A percentile compares a stretch with the other conserved stretches of the same genome.
Conservation (phyloP, 2,113 vertebrate genomes). For the Vombatus ursinus region DNA sequence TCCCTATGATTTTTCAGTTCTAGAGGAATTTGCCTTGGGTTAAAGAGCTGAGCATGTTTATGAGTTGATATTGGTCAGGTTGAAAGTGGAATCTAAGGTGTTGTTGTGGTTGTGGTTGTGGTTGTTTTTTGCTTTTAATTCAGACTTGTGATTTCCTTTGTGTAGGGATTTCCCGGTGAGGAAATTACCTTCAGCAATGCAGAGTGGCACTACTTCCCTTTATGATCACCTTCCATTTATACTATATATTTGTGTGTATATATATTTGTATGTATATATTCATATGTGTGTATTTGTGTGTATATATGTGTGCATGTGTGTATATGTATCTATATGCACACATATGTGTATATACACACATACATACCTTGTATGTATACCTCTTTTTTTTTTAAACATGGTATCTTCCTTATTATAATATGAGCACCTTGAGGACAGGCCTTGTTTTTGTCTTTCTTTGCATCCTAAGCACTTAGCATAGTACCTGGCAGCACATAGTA, state of each 20-base stretch:
- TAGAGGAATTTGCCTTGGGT: slow-evolving; percentile 42
- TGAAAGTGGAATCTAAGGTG: not conserved
- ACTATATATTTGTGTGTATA: not conserved
- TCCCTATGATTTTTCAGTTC: not conserved
- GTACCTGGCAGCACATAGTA: not conserved
- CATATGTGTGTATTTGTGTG: no score
- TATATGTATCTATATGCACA: no score
- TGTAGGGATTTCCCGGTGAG: not conserved
- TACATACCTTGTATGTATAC: not conserved
- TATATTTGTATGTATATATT: not conserved
- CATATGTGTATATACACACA: no score
- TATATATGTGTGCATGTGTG: not conserved
- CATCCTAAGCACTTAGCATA: not conserved
- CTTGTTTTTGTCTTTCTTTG: not conserved
- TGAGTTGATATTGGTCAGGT: not conserved
- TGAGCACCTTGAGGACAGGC: not conserved
- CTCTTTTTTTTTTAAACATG: not conserved
- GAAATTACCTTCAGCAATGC: not conserved
- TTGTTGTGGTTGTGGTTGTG: no score
- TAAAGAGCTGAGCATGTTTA: slow-evolving; percentile 45
- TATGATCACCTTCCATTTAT: not conserved
- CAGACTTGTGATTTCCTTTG: not conserved
- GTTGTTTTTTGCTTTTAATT: not conserved
- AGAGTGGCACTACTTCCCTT: not conserved
- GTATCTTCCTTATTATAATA: not conserved